A percentile compares a stretch with the other conserved stretches of the same genome.
phyloP scores from a whole-genome alignment of 2,797 vertebrate genomes.

The Acrossocheilus fasciatus region DNA sequence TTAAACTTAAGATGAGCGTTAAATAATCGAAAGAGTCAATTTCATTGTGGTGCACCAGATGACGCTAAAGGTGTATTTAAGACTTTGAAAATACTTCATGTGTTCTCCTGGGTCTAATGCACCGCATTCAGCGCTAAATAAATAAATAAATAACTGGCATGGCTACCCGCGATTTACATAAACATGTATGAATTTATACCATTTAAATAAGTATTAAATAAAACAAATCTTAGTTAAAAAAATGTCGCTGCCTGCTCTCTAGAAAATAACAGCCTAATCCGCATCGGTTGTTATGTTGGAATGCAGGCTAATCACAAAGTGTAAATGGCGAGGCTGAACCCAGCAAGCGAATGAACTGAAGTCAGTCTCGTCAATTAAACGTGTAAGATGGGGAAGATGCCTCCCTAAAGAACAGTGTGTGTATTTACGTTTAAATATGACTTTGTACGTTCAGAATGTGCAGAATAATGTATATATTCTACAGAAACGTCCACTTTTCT shows the following conservation, averaged over 20 bases:
- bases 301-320: background rate
- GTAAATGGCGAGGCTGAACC: too few species aligned
- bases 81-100: background rate
- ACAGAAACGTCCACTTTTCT: too few species aligned
- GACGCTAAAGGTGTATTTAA: conserved; percentile 23
- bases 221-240: background rate
- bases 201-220: background rate
- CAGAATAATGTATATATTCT: too few species aligned
- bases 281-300: background rate
- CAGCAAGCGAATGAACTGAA: too few species aligned
- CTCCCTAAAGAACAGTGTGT: too few species aligned
- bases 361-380: too few species aligned
- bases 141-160: background rate
- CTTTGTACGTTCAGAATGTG: too few species aligned
- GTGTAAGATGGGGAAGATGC: too few species aligned
- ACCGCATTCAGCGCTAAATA: background rate
- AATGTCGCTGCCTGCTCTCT: background rate
- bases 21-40: background rate
- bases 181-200: background rate
- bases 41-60: conserved; percentile 34
- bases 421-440: too few species aligned
- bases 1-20: too few species aligned
- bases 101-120: background rate
- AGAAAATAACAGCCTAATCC: background rate
- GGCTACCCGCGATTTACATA: background rate